phyloP scores from a whole-genome alignment of 1,140 invertebrate genomes.

The Phortica variegata region DNA sequence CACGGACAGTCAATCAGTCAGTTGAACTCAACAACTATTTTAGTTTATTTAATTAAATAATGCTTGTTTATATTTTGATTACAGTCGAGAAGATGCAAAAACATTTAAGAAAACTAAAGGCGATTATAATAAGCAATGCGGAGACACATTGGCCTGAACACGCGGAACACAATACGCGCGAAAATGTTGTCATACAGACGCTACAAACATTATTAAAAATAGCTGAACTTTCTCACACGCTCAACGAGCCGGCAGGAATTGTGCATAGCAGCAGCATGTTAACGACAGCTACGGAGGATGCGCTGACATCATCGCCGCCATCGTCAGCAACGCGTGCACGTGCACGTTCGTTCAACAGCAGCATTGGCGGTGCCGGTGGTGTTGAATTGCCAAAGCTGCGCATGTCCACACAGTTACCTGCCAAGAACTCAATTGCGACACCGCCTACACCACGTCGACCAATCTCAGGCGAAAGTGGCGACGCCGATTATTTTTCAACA shows the following conservation, averaged over 20 bases:
- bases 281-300: neutral
- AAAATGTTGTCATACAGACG: slow-evolving; percentile 47
- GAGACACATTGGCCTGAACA: slow-evolving; percentile 35
- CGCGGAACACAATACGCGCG: slow-evolving; percentile 38
- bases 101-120: slow-evolving; percentile 44
- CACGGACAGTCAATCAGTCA: slow-evolving; percentile 5
- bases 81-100: slow-evolving; percentile 53
- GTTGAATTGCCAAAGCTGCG: slow-evolving; percentile 29
- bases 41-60: slow-evolving; percentile 19
- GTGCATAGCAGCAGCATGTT: slow-evolving; percentile 18
- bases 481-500: slow-evolving; percentile 47
- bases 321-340: slow-evolving; percentile 23
- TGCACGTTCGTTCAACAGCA: slow-evolving; percentile 40
- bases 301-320: slow-evolving; percentile 4
- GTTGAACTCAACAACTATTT: too few species aligned
- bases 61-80: slow-evolving; percentile 13
- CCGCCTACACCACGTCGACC: slow-evolving; percentile 29
- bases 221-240: slow-evolving; percentile 43
- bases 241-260: slow-evolving; percentile 29
- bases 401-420: slow-evolving; percentile 21
- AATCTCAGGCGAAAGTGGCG: slow-evolving; percentile 30
- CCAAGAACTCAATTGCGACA: slow-evolving; percentile 36
- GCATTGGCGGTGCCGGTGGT: slow-evolving; percentile 11
- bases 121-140: slow-evolving; percentile 41
- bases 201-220: slow-evolving; percentile 51